These are phyloP conservation scores for Nomada fabriciana DNA, from an alignment of 2,888 invertebrate species.

Conservation along the genomic window DNA sequence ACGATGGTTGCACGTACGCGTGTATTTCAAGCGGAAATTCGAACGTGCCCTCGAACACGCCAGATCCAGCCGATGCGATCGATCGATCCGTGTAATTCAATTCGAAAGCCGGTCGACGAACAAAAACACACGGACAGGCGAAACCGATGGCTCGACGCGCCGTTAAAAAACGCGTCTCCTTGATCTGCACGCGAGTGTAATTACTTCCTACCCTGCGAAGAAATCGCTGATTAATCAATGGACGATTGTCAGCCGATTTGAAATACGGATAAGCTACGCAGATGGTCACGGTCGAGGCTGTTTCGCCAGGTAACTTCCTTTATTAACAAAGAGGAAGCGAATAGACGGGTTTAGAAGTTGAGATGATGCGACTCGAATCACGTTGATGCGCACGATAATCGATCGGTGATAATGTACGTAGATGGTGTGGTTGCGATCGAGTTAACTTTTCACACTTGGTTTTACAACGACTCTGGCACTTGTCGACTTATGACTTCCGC, in stretches of 20 bases:
- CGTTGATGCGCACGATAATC: constrained; percentile 45
- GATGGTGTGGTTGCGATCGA: background rate
- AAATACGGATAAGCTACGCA: constrained; percentile 5
- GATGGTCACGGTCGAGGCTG: background rate
- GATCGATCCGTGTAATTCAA: constrained; percentile 60
- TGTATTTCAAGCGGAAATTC: constrained; percentile 61
- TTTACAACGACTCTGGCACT: background rate
- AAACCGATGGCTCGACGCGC: background rate
- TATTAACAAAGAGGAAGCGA: background rate
- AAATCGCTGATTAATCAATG: constrained; percentile 26
- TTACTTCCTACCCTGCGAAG: constrained; percentile 15
- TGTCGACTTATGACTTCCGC: constrained; percentile 33
- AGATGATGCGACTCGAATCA: constrained; percentile 39
- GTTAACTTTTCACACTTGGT: background rate
- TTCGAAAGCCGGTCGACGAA: constrained; percentile 25
- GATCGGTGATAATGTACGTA: constrained; percentile 33
- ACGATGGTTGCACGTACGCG: constrained; percentile 46
- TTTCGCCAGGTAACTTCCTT: background rate
- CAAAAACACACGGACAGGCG: constrained; percentile 32
- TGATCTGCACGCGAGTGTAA: constrained; percentile 13
- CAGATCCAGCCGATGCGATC: constrained; percentile 40
- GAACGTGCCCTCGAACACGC: constrained; percentile 33
- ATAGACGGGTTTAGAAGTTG: constrained; percentile 2
- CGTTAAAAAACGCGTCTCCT: background rate
- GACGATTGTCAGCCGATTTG: constrained; percentile 14